Base-by-base conservation (phyloP, 2,797 vertebrate genomes). In the Propithecus perrieri region DNA sequence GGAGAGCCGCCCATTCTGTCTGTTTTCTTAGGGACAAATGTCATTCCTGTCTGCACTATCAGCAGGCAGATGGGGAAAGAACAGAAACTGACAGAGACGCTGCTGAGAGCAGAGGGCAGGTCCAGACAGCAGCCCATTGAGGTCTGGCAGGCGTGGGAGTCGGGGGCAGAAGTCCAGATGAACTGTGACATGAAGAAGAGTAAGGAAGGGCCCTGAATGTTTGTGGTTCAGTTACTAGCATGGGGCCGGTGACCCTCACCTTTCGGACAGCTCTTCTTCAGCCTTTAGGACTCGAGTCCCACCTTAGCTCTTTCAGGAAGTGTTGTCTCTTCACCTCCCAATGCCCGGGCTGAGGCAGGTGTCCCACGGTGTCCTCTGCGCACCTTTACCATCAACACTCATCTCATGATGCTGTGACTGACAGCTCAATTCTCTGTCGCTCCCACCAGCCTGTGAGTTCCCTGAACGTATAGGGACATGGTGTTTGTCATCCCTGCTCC, bases 11-110 rank as follows among this genome's bases (percentile, higher is more conserved):
- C 5, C 53, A 18, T 59, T 89, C 67, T 53, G 78, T 87, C 76
- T 89, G 86, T 94, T 95, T 93, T 18, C 55, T 80, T n/a, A 30
- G 24, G 84, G 59, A 97, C 93, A 96, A 88, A 91, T 88, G 90
- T 71, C 57, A 61, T 88, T 85, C 76, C 76, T 72, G n/a, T 65
- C 71, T 59, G 78, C 15, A 59, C 65, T 74, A 50, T 43, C 72
- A 85, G 4, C 35, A 26, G 33, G 48, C 48, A 78, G 43, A 71
- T 17, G 57, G 48, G 67, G 24, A 81, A 55, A 84, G 41, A 80
- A 76, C 57, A 67, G 28, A 74, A 26, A 67, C 65, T 9, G 30
- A 86, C 61, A 65, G 88, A 61, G 48, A 48, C 15, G 7, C 15
- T 41, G 63, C 0, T 50, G 24, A 86, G 67, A 76, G 59, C 43